Evolutionary conservation across 1,140 invertebrate species (phyloP), one percentile per base, ranked within the genome.

Genomic region (Zaprionus camerounensis): DNA sequence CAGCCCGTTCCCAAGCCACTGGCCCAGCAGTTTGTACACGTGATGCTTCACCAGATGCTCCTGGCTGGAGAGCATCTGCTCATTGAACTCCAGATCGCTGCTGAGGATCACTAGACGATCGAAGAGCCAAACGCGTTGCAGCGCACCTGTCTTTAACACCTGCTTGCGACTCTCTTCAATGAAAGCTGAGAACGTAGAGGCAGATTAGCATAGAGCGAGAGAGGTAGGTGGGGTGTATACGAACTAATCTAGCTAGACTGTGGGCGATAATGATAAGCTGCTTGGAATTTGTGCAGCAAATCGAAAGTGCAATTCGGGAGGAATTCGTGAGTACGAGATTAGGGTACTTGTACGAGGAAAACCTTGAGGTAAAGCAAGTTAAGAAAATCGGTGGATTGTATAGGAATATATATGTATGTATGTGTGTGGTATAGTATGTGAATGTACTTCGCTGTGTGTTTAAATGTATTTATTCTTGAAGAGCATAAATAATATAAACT

Each of bases 1-100:
- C 11, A 96, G 88, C 22, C 96, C 96, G n/a, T 94, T 94, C 13
- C 94, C 94, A 15, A 97, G 93, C 96, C 96, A 97, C 13, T 92
- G 85, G 11, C 86, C 75, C n/a, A 93, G 85, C 7, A 93, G 75
- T 28, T 91, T 87, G 77, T 93, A 93, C 11, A 88, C 77, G 3
- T 58, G 73, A 69, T 86, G 71, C 75, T 92, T 92, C 5, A 82
- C 85, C 72, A 91, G 49, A 20, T 82, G 77, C 46, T 90, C 81
- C 57, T 84, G 77, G 41, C 82, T 91, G 68, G 66, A 28, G 3
- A 91, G 36, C 3, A 91, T 2, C 34, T 91, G 82, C 56, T 91
- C 90, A 28, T 81, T 86, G 20, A 86, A 34, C 64, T 92, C 90
- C 41, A 66, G 4, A 51, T 96, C 94, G 46, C 22, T 84, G 68